Evolutionary conservation across 64 coral and sea anemone species (phyloP), one percentile per base, ranked within the genome.

Genomic region (Orbicella faveolata): DNA sequence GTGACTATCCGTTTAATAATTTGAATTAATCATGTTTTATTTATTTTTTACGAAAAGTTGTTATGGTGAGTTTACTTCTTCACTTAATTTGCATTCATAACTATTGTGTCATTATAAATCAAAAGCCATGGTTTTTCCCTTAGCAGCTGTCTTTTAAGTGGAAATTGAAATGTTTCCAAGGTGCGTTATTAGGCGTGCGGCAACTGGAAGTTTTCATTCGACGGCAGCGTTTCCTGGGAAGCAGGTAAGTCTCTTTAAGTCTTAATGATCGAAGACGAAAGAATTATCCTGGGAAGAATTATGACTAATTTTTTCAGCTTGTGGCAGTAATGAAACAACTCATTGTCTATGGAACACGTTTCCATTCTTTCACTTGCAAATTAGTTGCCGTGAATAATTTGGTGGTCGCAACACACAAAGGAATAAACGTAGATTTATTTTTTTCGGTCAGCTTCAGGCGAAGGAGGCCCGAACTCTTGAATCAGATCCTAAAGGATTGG

Each of bases 71-170:
- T 55, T 52, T 66, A 39, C 63, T 73, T 33, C 12, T 72, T 36
- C 23, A 52, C 30, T 55, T 73, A 23, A 85, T 85, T 85, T 39
- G n/a, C 64, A 85, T 85, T 66, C 6, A 85, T 48, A 48, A 85
- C 70, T 73, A 73, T 53, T 73, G 44, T 85, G 82, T 15, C 65
- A 62, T 85, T 85, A 21, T n/a, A 48, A 48, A 69, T 72, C 21
- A 72, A 85, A 85, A 69, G 44, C 65, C 17, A 85, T 73, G 82
- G 82, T 66, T 85, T 85, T 85, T 85, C 82, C 82, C 82, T 54
- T 52, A 85, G 64, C 65, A 85, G 63, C 82, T 85, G 82, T 20
- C 30, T 5, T 70, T 53, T 85, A 12, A 25, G 82, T 41, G 17
- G 81, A 83, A 54, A 85, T 52, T 26, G 36, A 23, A n/a, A 51